Evolutionary conservation across 2,888 invertebrate species (phyloP), one percentile per base, ranked within the genome.

Genomic region (Spilarctia lutea): DNA sequence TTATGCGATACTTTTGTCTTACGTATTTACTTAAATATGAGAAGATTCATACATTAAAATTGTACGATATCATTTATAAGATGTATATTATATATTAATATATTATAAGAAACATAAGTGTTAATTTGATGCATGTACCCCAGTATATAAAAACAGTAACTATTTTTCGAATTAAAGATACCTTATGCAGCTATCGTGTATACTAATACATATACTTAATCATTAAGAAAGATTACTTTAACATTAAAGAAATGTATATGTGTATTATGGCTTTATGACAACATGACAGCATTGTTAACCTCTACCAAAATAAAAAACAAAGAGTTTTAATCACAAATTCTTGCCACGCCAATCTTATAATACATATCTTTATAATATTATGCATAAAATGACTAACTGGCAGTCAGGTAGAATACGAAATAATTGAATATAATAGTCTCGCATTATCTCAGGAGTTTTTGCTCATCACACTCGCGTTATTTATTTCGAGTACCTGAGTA

Each of bases 401-500:
- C 60, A 71, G 71, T 72, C 72, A 71, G 66, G 74, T 78, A 72
- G 83, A 83, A 83, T 83, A 81, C 79, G 72, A 83, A 83, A 76
- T 79, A 77, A 84, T 82, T 82, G 73, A 70, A 74, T 74, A 74
- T 75, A 73, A 78, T 75, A 71, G 76, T 71, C 39, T 30, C 16
- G 72, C 65, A 76, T 76, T 76, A 76, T 73, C 42, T 71, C 13
- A 52, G 18, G 33, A 68, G 67, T 80, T 80, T 76, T 79, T 79
- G 78, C 67, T 68, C 45, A 35, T 70, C 56, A 71, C 65, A 60
- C 66, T 71, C 10, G 71, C 66, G 68, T 73, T 76, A 76, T 77
- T 76, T 74, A 72, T 78, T 60, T 66, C 65, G 48, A 33, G 65
- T 75, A 72, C 73, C 74, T 71, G 73, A 65, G 65, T 68, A 60